A percentile compares a stretch with the other conserved stretches of the same genome.
These are phyloP conservation scores for Pectinophora gossypiella DNA, from an alignment of 1,140 invertebrate species.

Conservation along the genomic window DNA sequence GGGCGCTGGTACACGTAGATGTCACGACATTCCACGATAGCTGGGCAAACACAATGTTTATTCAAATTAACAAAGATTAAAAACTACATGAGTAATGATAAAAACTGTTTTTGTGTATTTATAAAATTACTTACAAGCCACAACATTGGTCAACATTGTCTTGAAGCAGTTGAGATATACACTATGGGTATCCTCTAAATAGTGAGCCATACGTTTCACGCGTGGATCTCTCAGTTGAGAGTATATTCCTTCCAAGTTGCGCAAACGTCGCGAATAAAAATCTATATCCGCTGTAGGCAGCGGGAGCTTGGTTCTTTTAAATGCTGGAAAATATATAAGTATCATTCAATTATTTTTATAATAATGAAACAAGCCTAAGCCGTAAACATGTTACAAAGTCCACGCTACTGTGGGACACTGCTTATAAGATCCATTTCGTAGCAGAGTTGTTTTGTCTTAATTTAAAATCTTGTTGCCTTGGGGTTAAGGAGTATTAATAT, in stretches of 20 bases:
- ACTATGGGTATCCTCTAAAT: conserved; percentile 84
- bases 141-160: conserved; percentile 79
- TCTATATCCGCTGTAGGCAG: conserved; percentile 83
- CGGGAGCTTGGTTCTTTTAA: conserved; percentile 79
- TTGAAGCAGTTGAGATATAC: conserved; percentile 85
- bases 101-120: no score
- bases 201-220: conserved; percentile 87
- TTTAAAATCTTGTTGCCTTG: no score
- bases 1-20: conserved; percentile 81
- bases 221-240: conserved; percentile 86
- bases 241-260: conserved; percentile 89
- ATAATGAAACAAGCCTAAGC: no score
- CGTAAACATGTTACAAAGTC: no score
- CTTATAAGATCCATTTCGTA: no score
- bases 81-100: no score
- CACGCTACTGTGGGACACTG: no score
- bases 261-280: conserved; percentile 80
- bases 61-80: neutral
- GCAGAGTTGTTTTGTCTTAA: no score
- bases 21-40: conserved; percentile 79
- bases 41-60: conserved; percentile 43
- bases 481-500: no score
- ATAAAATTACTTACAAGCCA: conserved; percentile 67
- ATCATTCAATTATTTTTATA: no score
- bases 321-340: conserved; percentile 49